Percentiles rank a stretch among this genome's conserved stretches.
Evolutionary conservation across 2,113 vertebrate genomes (phyloP).

Genomic region (Coregonus clupeaformis): DNA sequence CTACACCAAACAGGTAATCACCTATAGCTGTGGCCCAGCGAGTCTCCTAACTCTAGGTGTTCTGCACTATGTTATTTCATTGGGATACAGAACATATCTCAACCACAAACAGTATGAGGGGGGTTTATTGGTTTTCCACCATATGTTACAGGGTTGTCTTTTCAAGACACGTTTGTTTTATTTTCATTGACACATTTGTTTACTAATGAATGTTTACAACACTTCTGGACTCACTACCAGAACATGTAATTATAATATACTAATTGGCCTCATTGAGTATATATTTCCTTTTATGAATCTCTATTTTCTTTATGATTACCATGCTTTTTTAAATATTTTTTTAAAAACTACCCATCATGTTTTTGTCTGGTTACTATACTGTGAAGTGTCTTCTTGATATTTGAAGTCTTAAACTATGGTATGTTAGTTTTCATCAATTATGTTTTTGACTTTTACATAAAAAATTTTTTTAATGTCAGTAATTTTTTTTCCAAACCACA

Average conservation of each 20-base stretch:
- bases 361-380: not conserved
- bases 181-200: not conserved
- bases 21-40: not conserved
- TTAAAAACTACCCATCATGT: not conserved
- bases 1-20: not conserved
- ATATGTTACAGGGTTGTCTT: not conserved
- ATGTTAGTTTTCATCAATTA: not conserved
- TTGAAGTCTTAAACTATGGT: not conserved
- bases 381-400: not conserved
- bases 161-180: not conserved
- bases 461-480: not conserved
- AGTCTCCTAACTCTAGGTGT: conserved; percentile 20
- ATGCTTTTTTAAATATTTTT: not conserved
- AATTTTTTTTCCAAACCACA: not conserved
- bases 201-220: conserved; percentile 9
- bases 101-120: not conserved
- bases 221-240: conserved; percentile 21
- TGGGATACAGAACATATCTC: conserved; percentile 43
- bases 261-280: not conserved
- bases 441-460: too few relatives aligned
- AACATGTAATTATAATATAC: conserved; percentile 20
- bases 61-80: conserved; percentile 50
- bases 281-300: not conserved
- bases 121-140: conserved; percentile 11
- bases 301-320: not conserved